phyloP scores from a whole-genome alignment of 2,113 vertebrate species.

The Hiodon tergisus region DNA sequence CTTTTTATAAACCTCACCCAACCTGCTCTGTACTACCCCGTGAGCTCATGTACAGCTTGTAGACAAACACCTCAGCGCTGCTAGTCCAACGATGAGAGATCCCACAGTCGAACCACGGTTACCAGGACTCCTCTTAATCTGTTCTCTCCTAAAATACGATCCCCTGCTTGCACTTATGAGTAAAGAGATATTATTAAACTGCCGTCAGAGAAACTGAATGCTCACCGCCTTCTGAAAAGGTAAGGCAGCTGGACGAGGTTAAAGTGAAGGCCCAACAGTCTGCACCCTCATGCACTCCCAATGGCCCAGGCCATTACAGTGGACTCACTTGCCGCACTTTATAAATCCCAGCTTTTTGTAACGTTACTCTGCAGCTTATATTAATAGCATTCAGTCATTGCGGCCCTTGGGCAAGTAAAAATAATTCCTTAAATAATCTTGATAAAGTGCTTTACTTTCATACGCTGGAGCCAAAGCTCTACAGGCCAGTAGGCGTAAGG shows the following conservation, averaged over 20 bases:
- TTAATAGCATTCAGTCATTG: constrained; percentile 16
- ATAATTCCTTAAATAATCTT: constrained; percentile 19
- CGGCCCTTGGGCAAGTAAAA: not conserved
- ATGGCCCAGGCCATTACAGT: not conserved
- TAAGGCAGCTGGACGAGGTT: not conserved
- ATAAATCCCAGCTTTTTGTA: constrained; percentile 21
- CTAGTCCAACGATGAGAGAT: too few species aligned
- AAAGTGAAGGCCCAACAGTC: not conserved
- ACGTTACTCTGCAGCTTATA: constrained; percentile 14
- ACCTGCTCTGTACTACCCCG: too few species aligned
- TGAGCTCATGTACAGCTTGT: not conserved
- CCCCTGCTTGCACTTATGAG: not conserved
- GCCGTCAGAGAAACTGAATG: not conserved
- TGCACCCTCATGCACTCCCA: not conserved
- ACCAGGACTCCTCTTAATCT: too few species aligned
- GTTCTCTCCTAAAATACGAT: not conserved
- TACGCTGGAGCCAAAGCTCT: not conserved
- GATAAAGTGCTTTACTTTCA: constrained; percentile 19
- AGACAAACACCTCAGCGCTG: too few species aligned
- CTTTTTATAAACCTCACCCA: too few species aligned
- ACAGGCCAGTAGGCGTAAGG: constrained; percentile 9
- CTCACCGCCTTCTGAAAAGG: not conserved
- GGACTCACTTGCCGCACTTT: not conserved
- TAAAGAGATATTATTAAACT: not conserved
- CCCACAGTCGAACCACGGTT: not conserved